Base-by-base conservation (phyloP, 2,888 invertebrate genomes). In the Abscondita cerata region DNA sequence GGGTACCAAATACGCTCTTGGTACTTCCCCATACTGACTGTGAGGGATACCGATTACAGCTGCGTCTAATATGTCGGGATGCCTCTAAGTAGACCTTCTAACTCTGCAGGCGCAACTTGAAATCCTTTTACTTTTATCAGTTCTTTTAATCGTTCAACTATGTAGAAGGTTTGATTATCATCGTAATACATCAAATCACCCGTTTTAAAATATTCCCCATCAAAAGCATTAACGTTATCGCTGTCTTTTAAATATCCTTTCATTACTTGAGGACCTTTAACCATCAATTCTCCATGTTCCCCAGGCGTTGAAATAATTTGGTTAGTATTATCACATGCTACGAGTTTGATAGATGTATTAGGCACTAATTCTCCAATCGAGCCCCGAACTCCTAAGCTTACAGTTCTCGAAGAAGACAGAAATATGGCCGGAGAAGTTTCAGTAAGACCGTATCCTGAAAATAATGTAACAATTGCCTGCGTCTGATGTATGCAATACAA, bases 71-170 rank as follows among this genome's bases (percentile, higher is more conserved):
- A 96, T 84, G 18, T 84, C 85, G 91, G 89, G 77, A 91, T 90
- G 33, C 85, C 83, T 60, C 89, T 84, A 0, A 93, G 73, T 5
- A 91, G 73, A 48, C 83, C 86, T 78, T 95, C 95, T 18, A 95
- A 77, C 77, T 95, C 95, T 0, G 94, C 93, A 16, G 95, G 95
- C 6, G 95, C 87, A 2, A 95, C 94, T 86, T 93, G 85, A 72
- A 81, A 86, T 1, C 83, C 87, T 77, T 86, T 88, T 12, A 80
- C 80, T 70, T 95, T 95, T 61, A 95, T 95, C 33, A 95, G 81
- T 75, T 94, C 93, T 76, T 94, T 94, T 48, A 90, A 76, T 66
- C 95, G 84, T 73, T 93, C 94, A 25, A 88, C 86, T 58, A 95
- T 86, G 69, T 84, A 90, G 65, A 92, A 81, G 52, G 77, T 75